Conservation (phyloP, 2,113 vertebrate species). For the Bungarus multicinctus region DNA sequence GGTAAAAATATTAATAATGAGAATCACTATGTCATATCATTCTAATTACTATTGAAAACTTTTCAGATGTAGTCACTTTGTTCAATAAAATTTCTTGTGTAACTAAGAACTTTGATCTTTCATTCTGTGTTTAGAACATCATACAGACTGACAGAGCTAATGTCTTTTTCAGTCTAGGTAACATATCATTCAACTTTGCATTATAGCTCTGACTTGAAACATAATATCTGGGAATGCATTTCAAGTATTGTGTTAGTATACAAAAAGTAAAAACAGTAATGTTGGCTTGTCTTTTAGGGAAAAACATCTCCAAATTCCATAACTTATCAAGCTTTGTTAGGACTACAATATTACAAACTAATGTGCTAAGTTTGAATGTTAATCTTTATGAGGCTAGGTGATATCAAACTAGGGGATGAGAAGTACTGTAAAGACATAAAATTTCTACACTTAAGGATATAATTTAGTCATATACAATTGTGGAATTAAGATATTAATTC, state of each 20-base stretch:
- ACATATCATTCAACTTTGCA: neutral
- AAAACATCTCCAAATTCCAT: neutral
- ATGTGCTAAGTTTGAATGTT: neutral
- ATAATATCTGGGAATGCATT: neutral
- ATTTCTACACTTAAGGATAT: neutral
- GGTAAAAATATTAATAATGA: slow-evolving; percentile 70
- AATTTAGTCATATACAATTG: neutral
- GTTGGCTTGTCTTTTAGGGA: neutral
- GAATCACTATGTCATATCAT: neutral
- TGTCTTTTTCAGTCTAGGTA: neutral
- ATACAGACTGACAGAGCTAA: neutral
- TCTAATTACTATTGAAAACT: neutral
- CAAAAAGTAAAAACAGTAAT: neutral
- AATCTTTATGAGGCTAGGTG: neutral
- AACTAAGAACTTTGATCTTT: neutral
- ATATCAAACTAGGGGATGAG: neutral
- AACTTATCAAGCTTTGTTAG: neutral
- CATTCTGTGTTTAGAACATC: neutral
- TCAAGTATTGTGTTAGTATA: neutral
- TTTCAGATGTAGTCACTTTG: neutral
- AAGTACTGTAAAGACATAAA: neutral
- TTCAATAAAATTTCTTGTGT: neutral
- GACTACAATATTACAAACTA: neutral
- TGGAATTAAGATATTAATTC: neutral
- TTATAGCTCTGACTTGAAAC: neutral